Percentiles rank a stretch among this genome's conserved stretches.
Conservation (phyloP, 2,113 vertebrate genomes). For the Holacanthus passer region DNA sequence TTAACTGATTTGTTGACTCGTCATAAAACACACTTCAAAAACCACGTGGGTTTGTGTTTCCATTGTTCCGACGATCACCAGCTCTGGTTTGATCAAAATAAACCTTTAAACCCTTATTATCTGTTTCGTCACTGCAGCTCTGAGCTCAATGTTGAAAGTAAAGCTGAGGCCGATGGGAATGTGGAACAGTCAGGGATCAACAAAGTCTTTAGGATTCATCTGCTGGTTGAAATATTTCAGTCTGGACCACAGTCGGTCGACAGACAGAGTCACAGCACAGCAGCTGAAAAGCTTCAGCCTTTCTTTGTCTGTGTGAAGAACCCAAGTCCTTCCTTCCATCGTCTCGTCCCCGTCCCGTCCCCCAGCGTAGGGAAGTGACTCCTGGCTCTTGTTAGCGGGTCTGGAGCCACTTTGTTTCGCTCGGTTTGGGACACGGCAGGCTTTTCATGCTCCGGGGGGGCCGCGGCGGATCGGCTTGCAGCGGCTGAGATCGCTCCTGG, state of each 20-base stretch:
- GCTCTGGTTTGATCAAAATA: too few relatives aligned
- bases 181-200: background rate
- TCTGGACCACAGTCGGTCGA: background rate
- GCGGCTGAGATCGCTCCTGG: conserved; percentile 42
- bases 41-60: too few relatives aligned
- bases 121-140: too few relatives aligned
- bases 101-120: too few relatives aligned
- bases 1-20: too few relatives aligned
- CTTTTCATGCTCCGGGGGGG: conserved; percentile 52
- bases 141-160: too few relatives aligned
- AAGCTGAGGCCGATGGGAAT: too few relatives aligned
- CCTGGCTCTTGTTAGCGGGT: conserved; percentile 56
- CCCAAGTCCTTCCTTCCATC: background rate
- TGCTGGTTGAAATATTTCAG: background rate
- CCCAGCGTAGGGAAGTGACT: conserved; percentile 25
- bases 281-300: background rate
- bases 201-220: background rate
- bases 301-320: conserved; percentile 1
- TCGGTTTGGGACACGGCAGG: conserved; percentile 60
- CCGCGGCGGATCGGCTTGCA: conserved; percentile 64
- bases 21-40: too few relatives aligned
- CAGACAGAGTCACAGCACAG: background rate
- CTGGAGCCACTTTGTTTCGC: conserved; percentile 72
- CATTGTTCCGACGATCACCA: too few relatives aligned
- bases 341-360: background rate